phyloP scores from a whole-genome alignment of 2,113 vertebrate species.

The Lates calcarifer region DNA sequence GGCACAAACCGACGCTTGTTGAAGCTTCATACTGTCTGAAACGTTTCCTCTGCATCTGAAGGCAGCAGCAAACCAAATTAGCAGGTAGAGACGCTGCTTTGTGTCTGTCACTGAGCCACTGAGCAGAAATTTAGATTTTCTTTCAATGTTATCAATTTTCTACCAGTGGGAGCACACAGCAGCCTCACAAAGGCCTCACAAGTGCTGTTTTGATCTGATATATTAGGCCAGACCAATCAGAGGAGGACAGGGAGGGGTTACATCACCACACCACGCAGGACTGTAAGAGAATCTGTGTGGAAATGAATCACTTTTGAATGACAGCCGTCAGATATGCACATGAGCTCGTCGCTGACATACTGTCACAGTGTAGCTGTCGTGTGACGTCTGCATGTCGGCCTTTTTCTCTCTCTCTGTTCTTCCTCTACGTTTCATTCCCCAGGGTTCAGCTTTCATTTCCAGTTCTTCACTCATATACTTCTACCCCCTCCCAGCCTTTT shows the following conservation, averaged over 20 bases:
- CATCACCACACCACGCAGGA: background rate
- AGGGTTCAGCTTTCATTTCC: constrained; percentile 27
- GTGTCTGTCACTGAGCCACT: background rate
- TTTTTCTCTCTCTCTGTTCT: background rate
- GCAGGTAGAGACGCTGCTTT: too few species aligned
- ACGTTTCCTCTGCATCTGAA: too few species aligned
- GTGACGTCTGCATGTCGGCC: constrained; percentile 5
- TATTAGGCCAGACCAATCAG: background rate
- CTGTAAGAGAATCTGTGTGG: background rate
- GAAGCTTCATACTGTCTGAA: too few species aligned
- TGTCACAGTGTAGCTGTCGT: background rate
- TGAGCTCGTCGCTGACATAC: background rate
- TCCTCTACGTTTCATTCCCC: background rate
- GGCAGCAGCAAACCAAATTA: too few species aligned
- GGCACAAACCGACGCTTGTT: too few species aligned
- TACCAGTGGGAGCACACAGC: background rate
- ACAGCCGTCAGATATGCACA: constrained; percentile 17
- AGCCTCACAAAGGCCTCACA: too few species aligned
- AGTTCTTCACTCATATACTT: background rate
- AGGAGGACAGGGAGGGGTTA: background rate
- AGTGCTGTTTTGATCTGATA: background rate
- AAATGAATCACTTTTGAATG: background rate
- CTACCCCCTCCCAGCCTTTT: background rate
- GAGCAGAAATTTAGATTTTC: too few species aligned
- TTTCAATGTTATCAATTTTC: background rate